A percentile compares a stretch with the other conserved stretches of the same genome.
Conservation (phyloP, 2,113 vertebrate genomes). For the Phalacrocorax pelagicus region DNA sequence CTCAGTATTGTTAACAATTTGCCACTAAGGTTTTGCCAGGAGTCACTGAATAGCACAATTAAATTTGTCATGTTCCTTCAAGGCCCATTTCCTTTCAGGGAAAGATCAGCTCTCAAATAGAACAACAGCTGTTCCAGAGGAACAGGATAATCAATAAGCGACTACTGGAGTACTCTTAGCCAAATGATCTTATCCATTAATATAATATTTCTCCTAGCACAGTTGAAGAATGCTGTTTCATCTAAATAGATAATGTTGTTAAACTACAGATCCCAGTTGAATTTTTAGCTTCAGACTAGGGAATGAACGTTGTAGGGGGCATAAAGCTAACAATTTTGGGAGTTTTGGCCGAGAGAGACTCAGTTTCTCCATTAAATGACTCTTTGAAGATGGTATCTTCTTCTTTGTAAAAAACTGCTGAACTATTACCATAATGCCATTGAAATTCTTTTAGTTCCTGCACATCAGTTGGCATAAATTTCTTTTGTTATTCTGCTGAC, state of each 20-base stretch:
- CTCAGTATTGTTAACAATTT: background rate
- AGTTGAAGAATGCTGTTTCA: background rate
- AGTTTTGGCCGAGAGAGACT: background rate
- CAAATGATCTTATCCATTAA: background rate
- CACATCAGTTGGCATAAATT: background rate
- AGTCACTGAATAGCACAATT: background rate
- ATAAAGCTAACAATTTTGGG: background rate
- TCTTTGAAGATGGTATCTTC: background rate
- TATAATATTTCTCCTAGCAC: background rate
- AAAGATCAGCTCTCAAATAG: background rate
- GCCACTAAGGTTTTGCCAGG: background rate
- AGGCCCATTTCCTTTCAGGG: background rate
- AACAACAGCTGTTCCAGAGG: background rate
- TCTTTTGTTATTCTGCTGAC: background rate
- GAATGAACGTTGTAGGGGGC: background rate
- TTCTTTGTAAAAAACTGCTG: background rate
- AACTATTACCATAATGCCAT: background rate
- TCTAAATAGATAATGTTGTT: background rate
- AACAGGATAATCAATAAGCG: background rate
- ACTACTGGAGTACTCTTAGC: background rate
- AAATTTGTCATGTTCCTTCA: background rate
- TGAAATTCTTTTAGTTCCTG: background rate
- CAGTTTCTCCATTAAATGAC: background rate
- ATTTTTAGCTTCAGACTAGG: background rate
- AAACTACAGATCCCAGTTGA: background rate